These are phyloP conservation scores for Drosophila tropicalis DNA, from an alignment of 1,140 invertebrate genomes.

Conservation along the genomic window DNA sequence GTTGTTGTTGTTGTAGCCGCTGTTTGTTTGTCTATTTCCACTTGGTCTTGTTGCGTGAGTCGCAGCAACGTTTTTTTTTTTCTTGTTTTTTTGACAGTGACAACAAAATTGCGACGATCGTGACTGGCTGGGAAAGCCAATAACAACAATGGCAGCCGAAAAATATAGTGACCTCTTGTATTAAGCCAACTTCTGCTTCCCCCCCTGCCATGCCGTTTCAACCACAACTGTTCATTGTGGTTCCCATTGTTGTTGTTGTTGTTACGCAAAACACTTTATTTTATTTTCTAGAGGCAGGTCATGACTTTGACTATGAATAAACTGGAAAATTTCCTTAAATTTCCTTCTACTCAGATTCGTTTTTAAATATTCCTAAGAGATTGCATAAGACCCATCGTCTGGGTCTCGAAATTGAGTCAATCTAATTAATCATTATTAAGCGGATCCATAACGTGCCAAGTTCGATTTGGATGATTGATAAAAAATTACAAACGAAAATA, in stretches of 20 bases:
- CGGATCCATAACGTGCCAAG: conserved; percentile 3
- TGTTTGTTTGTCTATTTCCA: conserved; percentile 24
- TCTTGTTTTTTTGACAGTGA: conserved; percentile 64
- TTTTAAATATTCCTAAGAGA: background rate
- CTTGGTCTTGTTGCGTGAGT: conserved; percentile 62
- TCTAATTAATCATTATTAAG: conserved; percentile 8
- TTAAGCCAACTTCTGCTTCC: background rate
- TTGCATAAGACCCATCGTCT: background rate
- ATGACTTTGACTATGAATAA: conserved; percentile 38
- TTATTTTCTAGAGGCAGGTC: conserved; percentile 50
- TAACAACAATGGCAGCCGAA: conserved; percentile 40
- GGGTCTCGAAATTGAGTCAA: background rate
- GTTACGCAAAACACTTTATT: conserved; percentile 64
- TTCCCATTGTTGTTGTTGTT: conserved; percentile 27
- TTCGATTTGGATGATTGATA: conserved; percentile 10
- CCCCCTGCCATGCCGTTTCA: no score
- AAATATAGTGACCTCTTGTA: conserved; percentile 25
- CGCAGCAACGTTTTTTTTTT: conserved; percentile 22
- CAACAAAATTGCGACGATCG: conserved; percentile 75
- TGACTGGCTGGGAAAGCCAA: conserved; percentile 78
- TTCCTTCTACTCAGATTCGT: background rate
- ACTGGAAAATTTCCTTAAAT: conserved; percentile 18
- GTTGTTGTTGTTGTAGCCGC: conserved; percentile 22
- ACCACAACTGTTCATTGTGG: background rate
- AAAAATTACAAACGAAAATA: conserved; percentile 15